These are phyloP conservation scores for Mamestra brassicae DNA, from an alignment of 2,888 invertebrate species.

Conservation along the genomic window DNA sequence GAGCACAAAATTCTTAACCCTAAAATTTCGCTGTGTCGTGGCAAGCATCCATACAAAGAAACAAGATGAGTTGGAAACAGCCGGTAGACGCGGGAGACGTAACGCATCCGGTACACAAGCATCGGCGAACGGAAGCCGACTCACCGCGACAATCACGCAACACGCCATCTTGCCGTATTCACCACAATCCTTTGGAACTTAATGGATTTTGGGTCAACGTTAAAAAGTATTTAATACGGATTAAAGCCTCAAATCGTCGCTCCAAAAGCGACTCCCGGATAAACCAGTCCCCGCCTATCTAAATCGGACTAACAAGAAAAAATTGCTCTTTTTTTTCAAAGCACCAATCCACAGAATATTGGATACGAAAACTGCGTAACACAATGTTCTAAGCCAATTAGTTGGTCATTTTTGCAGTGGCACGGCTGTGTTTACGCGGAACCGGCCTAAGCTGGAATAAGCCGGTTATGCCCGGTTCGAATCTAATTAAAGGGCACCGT, in stretches of 20 bases:
- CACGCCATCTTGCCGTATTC: slow-evolving; percentile 75
- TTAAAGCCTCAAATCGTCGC: slow-evolving; percentile 51
- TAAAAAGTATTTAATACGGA: slow-evolving; percentile 64
- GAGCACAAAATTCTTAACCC: slow-evolving; percentile 69
- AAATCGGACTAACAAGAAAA: slow-evolving; percentile 68
- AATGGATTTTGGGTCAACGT: slow-evolving; percentile 69
- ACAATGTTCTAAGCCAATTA: slow-evolving; percentile 90
- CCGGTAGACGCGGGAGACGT: slow-evolving; percentile 73
- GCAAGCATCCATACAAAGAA: slow-evolving; percentile 75
- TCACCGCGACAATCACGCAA: slow-evolving; percentile 77
- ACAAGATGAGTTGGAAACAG: slow-evolving; percentile 76
- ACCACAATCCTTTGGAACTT: slow-evolving; percentile 71
- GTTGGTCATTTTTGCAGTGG: slow-evolving; percentile 89
- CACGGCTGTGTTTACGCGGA: slow-evolving; percentile 81
- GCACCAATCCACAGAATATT: slow-evolving; percentile 84
- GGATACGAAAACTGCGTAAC: slow-evolving; percentile 87
- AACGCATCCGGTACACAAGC: slow-evolving; percentile 80
- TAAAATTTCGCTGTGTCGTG: slow-evolving; percentile 68
- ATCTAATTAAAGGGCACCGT: slow-evolving; percentile 90
- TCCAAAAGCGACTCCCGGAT: slow-evolving; percentile 32
- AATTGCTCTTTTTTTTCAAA: slow-evolving; percentile 73
- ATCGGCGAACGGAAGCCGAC: slow-evolving; percentile 77
- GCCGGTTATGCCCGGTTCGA: slow-evolving; percentile 88
- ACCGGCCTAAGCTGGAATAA: slow-evolving; percentile 88
- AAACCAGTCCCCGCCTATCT: slow-evolving; percentile 52